Evolutionary conservation across 2,888 invertebrate species (phyloP), one percentile per base, ranked within the genome.

Genomic region (Lampropteryx suffumata): DNA sequence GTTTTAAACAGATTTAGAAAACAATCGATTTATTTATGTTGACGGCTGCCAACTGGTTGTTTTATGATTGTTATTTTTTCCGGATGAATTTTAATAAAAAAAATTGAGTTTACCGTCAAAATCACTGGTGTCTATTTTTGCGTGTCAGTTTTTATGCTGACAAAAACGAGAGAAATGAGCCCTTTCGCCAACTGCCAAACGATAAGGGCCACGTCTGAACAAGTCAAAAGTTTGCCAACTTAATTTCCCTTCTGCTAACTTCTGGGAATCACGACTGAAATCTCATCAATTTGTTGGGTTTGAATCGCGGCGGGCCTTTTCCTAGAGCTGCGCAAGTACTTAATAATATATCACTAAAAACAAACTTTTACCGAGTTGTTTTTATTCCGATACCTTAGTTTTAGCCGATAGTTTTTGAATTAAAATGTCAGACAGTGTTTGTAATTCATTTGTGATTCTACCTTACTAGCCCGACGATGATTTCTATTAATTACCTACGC

Each of bases 231-330:
- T 85, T 84, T 65, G 50, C 62, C 71, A 85, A 85, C 78, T 79
- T 83, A 82, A 86, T 86, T 84, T 85, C 80, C 81, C 77, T 80
- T 80, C 66, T 72, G 77, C 75, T 78, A 86, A 84, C 80, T 84
- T 84, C 62, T 62, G 63, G 74, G 75, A 79, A 84, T 84, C 84
- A 82, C 73, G 67, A 62, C 71, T 76, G 81, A 80, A 85, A 86
- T 86, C 84, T 82, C 79, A 80, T 84, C 84, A 84, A 84, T 82
- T 82, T 82, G 80, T 75, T 73, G 72, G 77, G 76, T 53, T 55
- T 56, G 58, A 61, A 50, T 54, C 57, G 56, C 56, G 48, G 54
- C 50, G 36, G 48, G 42, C 42, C 55, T 17, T 42, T 42, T 40
- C 5, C 21, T 49, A 42, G 48, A 36, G 48, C 11, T 36, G 48